Percentiles rank a stretch among this genome's conserved stretches.
These are phyloP conservation scores for Tetragonisca angustula DNA, from an alignment of 2,888 invertebrate species.

Conservation along the genomic window DNA sequence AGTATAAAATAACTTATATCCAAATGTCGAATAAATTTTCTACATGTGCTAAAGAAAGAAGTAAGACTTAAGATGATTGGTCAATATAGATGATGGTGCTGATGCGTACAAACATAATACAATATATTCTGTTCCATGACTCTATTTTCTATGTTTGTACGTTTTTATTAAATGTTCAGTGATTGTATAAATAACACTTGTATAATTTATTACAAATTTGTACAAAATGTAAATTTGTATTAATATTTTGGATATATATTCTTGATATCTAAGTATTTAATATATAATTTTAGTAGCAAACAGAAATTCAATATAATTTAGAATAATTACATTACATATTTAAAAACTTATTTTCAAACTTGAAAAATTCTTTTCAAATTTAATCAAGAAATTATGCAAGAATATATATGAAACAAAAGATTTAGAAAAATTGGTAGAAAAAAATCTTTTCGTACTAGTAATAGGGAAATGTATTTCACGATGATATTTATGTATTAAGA, in stretches of 20 bases:
- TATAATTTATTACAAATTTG: slow-evolving; percentile 49
- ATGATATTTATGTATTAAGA: slow-evolving; percentile 44
- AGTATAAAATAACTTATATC: slow-evolving; percentile 31
- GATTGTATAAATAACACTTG: slow-evolving; percentile 13
- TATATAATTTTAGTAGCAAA: neutral
- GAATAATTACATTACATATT: neutral
- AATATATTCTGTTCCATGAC: slow-evolving; percentile 34
- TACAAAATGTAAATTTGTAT: slow-evolving; percentile 27
- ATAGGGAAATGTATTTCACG: slow-evolving; percentile 36
- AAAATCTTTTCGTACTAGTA: slow-evolving; percentile 7
- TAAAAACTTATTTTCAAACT: no score
- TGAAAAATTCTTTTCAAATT: no score
- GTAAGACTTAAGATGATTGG: slow-evolving; percentile 22
- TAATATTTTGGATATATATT: slow-evolving; percentile 24
- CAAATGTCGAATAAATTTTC: slow-evolving; percentile 29
- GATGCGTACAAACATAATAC: slow-evolving; percentile 41
- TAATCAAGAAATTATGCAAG: neutral
- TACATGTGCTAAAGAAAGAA: slow-evolving; percentile 25
- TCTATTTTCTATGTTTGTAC: slow-evolving; percentile 39
- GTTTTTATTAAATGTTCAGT: slow-evolving; percentile 19
- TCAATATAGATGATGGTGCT: slow-evolving; percentile 49
- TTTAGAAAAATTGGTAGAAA: slow-evolving; percentile 12
- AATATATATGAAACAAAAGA: slow-evolving; percentile 18
- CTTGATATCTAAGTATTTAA: neutral
- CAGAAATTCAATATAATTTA: neutral